Percentiles rank a stretch among this genome's conserved stretches.
phyloP scores from a whole-genome alignment of 2,113 vertebrate genomes.

The Hystrix cristata region DNA sequence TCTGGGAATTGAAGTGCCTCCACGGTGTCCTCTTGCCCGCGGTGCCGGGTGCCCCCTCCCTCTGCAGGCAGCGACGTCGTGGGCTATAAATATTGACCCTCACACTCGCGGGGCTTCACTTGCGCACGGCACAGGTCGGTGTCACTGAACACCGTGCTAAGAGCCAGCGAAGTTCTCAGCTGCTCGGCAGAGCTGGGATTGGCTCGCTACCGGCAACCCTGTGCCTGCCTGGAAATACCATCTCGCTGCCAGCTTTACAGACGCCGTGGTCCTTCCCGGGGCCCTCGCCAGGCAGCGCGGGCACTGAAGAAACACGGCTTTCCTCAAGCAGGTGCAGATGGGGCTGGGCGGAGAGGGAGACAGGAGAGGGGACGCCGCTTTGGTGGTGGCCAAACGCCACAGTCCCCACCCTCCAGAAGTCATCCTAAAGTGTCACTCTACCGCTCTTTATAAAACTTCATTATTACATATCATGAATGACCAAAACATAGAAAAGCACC shows the following conservation, averaged over 20 bases:
- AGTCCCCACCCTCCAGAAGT: conserved; percentile 14
- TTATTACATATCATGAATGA: background rate
- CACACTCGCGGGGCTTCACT: conserved; percentile 86
- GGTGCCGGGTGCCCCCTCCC: conserved; percentile 50
- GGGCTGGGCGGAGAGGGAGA: background rate
- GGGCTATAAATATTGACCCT: conserved; percentile 91
- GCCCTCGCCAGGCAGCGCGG: conserved; percentile 80
- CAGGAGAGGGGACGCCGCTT: conserved; percentile 31
- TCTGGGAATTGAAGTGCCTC: conserved; percentile 66
- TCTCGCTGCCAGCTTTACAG: conserved; percentile 88
- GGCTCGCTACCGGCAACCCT: conserved; percentile 85
- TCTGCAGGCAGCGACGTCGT: conserved; percentile 75
- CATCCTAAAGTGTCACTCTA: conserved; percentile 45
- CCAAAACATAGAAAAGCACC: conserved; percentile 22
- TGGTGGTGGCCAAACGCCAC: conserved; percentile 59
- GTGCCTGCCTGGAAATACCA: conserved; percentile 88
- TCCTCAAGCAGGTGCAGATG: conserved; percentile 78
- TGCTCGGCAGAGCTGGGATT: conserved; percentile 89
- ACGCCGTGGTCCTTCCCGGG: conserved; percentile 84
- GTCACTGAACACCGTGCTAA: conserved; percentile 87
- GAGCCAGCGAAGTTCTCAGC: conserved; percentile 87
- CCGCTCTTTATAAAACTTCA: conserved; percentile 61
- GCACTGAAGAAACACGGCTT: conserved; percentile 69
- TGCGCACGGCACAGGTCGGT: conserved; percentile 86
- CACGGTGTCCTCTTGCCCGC: conserved; percentile 58